Base-by-base conservation (phyloP, 2,113 vertebrate genomes). In the Nothobranchius furzeri region DNA sequence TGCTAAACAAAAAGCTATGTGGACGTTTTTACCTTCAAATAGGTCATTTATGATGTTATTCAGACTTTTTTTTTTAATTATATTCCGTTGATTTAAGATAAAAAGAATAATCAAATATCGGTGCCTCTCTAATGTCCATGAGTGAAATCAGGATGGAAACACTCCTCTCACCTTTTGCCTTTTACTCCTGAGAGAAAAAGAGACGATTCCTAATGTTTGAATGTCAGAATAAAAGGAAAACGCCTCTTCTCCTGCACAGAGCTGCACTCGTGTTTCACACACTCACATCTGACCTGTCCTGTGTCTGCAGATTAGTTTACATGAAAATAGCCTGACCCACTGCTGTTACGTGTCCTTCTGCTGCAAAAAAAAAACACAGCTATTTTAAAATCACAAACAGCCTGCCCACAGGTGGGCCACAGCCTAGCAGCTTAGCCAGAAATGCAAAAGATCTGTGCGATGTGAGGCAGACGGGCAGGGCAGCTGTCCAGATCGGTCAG, bases 401-500 rank as follows among this genome's bases (percentile, higher is more conserved):
- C 47, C 64, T 47, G 13, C 60, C 45, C 83, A 78, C 82, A 85
- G 83, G 84, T 88, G 88, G 71, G 69, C 57, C 51, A 14, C 68
- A 54, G 84, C 76, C 75, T 64, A 73, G 73, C 25, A 49, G 75
- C 91, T 83, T 55, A 81, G 75, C 48, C 59, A 83, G 81, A 85
- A 76, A 92, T 89, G 81, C 76, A 81, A 82, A 76, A 80, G 74
- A 86, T 85, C 47, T 54, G 49, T 65, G 80, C 71, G 65, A 76
- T 65, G 78, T 57, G 54, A 73, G 68, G 61, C 53, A 63, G 77
- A 76, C 71, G 20, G 79, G 45, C 60, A 76, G 78, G 84, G 84
- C 92, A 93, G 92, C 93, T 94, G 93, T 89, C 90, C 87, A 85
- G 81, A 71, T 84, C 82, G 25, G 68, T 93, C 90, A 88, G 65